phyloP scores from a whole-genome alignment of 2,113 vertebrate species.

The Merops nubicus region DNA sequence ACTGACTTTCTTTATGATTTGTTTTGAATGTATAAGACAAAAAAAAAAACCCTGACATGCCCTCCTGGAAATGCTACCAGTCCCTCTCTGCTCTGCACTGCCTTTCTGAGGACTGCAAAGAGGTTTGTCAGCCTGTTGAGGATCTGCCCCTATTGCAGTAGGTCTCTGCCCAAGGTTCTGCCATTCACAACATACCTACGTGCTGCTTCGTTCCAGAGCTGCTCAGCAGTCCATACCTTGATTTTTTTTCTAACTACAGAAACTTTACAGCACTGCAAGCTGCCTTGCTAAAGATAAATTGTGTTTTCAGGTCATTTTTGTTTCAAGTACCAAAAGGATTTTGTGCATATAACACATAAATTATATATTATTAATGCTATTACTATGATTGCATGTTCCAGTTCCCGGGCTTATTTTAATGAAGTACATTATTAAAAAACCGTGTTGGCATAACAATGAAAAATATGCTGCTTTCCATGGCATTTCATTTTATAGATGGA shows the following conservation, averaged over 20 bases:
- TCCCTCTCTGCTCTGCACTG: background rate
- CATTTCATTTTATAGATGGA: background rate
- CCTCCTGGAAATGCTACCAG: background rate
- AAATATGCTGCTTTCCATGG: background rate
- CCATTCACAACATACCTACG: background rate
- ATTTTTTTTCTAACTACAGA: background rate
- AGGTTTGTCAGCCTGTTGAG: accelerated
- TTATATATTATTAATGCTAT: constrained; percentile 45
- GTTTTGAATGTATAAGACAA: background rate
- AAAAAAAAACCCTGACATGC: background rate
- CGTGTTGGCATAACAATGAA: constrained; percentile 9
- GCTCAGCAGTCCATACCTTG: background rate
- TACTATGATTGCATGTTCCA: background rate
- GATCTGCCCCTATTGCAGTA: background rate
- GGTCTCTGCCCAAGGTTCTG: background rate
- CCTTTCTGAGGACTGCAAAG: background rate
- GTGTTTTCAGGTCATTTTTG: constrained; percentile 11
- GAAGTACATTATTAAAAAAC: constrained; percentile 18
- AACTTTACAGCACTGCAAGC: background rate
- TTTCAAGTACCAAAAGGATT: background rate
- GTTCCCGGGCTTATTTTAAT: constrained; percentile 53
- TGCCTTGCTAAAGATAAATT: background rate
- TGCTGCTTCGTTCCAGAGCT: background rate
- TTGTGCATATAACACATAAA: background rate
- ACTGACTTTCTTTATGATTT: background rate